Evolutionary conservation across 2,888 invertebrate species (phyloP).

Genomic region (Zele albiditarsus): DNA sequence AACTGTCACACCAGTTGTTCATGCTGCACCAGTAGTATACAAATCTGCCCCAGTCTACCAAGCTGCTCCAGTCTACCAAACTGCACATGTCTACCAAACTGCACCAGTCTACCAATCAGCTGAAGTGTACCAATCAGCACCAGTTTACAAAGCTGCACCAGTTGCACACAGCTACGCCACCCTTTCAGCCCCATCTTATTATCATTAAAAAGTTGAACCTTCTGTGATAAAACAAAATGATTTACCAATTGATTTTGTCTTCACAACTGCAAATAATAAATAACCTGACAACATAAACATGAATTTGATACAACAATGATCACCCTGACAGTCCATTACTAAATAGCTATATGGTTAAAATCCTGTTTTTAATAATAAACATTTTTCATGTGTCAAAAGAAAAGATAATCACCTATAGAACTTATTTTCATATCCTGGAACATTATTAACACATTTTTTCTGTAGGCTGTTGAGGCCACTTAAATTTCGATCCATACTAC

Average conservation of each 20-base stretch:
- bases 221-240: background rate
- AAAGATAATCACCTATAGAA: background rate
- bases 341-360: background rate
- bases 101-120: conserved; percentile 39
- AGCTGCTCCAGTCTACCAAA: conserved; percentile 23
- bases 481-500: background rate
- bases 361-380: background rate
- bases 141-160: conserved; percentile 45
- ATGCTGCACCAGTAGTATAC: conserved; percentile 66
- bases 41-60: conserved; percentile 31
- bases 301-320: background rate
- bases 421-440: background rate
- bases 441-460: background rate
- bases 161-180: conserved; percentile 4
- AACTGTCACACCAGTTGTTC: conserved; percentile 72
- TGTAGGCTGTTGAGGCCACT: background rate
- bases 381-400: background rate
- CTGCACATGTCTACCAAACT: conserved; percentile 41
- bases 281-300: background rate
- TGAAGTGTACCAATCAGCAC: conserved; percentile 39
- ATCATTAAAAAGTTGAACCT: conserved; percentile 3
- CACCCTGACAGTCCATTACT: background rate
- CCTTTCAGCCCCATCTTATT: conserved; percentile 25
- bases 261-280: background rate
- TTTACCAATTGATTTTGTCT: background rate